phyloP scores from a whole-genome alignment of 92 coral and sea anemone genomes.

The Zoanthus solanderi region DNA sequence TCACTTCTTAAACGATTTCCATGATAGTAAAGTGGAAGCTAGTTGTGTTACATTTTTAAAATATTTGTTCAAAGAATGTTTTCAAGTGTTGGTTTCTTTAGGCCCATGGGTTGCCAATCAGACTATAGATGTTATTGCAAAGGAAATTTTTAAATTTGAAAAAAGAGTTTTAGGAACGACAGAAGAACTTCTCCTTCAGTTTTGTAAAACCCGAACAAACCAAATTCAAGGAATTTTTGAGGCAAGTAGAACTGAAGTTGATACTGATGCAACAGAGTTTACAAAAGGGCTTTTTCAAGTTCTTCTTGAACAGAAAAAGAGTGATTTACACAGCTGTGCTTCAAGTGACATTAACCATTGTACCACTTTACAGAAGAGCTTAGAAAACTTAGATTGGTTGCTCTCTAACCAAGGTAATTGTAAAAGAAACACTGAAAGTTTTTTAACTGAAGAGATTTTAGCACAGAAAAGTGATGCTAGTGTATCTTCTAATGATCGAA shows the following conservation, averaged over 20 bases:
- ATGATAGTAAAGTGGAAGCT: neutral
- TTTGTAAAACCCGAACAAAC: conserved; percentile 62
- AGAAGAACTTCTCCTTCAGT: conserved; percentile 44
- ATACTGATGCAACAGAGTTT: conserved; percentile 25
- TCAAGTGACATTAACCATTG: neutral
- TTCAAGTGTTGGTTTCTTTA: conserved; percentile 62
- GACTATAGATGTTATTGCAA: conserved; percentile 31
- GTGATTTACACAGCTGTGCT: neutral
- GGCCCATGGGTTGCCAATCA: conserved; percentile 68
- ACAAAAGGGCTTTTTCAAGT: conserved; percentile 24
- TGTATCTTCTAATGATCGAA: neutral
- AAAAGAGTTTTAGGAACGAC: conserved; percentile 48
- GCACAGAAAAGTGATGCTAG: neutral
- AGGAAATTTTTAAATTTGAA: conserved; percentile 66
- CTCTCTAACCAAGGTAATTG: neutral
- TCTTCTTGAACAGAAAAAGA: conserved; percentile 29
- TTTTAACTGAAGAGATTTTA: neutral
- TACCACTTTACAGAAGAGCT: neutral
- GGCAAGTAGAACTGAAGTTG: conserved; percentile 9
- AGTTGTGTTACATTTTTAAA: conserved; percentile 45
- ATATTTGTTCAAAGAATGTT: conserved; percentile 55
- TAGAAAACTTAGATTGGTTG: neutral
- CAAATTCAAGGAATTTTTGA: conserved; percentile 19
- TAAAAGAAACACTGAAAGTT: neutral
- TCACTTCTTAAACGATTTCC: conserved; percentile 49